Evolutionary conservation across 2,888 invertebrate species (phyloP).

Genomic region (Branchellion lobata): DNA sequence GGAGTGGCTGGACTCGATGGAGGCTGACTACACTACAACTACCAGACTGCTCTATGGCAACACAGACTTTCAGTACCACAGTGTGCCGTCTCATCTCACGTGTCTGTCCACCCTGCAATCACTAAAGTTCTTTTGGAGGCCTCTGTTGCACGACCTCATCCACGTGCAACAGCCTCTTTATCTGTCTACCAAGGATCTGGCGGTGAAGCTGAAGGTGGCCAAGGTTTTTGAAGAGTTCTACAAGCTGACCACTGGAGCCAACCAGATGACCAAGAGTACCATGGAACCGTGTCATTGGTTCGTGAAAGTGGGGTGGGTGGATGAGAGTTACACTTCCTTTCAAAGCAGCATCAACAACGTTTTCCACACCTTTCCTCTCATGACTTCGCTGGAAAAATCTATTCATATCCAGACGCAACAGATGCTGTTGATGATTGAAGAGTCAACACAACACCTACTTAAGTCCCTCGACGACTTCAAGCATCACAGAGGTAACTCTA

Average conservation of each 20-base stretch:
- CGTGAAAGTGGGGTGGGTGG: slow-evolving; percentile 4
- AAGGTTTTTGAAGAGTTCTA: slow-evolving; percentile 34
- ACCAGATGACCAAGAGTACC: background rate
- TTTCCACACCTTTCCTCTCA: background rate
- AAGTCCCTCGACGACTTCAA: slow-evolving; percentile 32
- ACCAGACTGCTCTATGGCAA: background rate
- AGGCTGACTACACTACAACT: slow-evolving; percentile 1
- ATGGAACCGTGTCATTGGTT: slow-evolving; percentile 41
- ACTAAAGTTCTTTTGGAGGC: slow-evolving; percentile 12
- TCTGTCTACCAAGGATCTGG: slow-evolving; percentile 12
- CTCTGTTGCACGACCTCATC: slow-evolving; percentile 24
- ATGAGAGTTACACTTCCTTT: slow-evolving; percentile 24
- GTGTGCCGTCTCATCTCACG: background rate
- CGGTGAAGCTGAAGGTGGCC: slow-evolving; percentile 12
- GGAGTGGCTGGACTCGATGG: slow-evolving; percentile 6
- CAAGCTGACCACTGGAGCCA: background rate
- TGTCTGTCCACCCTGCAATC: slow-evolving; percentile 18
- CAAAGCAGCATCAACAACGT: slow-evolving; percentile 9
- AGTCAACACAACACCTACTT: background rate
- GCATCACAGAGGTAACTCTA: slow-evolving; percentile 5
- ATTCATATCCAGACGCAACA: background rate
- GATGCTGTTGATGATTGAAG: background rate
- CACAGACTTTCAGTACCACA: slow-evolving; percentile 13
- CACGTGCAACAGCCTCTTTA: slow-evolving; percentile 17
- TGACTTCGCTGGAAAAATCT: slow-evolving; percentile 16